A percentile compares a stretch with the other conserved stretches of the same genome.
Conservation (phyloP, 92 coral and sea anemone species). For the Heliopora coerulea region DNA sequence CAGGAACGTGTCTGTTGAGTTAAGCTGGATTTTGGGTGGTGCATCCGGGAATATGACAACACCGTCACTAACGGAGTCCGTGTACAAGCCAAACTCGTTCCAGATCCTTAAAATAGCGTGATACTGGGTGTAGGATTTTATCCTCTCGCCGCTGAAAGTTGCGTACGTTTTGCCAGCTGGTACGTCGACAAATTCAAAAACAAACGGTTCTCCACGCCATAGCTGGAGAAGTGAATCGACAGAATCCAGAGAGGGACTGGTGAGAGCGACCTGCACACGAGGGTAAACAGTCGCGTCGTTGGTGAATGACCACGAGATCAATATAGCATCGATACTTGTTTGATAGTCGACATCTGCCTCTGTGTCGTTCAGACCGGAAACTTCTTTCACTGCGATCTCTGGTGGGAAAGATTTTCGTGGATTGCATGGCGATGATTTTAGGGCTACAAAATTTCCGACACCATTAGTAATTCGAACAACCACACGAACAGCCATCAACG, state of each 20-base stretch:
- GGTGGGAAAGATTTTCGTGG: conserved; percentile 43
- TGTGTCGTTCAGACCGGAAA: conserved; percentile 29
- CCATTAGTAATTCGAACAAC: conserved; percentile 20
- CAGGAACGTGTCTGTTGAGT: conserved; percentile 58
- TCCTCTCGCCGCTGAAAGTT: conserved; percentile 57
- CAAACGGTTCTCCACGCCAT: conserved; percentile 87
- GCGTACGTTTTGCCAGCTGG: conserved; percentile 60
- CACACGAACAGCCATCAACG: conserved; percentile 6
- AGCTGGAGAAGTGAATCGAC: conserved; percentile 44
- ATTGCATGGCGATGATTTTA: conserved; percentile 12
- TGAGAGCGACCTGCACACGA: conserved; percentile 80
- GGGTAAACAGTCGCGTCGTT: conserved; percentile 63
- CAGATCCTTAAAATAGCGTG: conserved; percentile 74
- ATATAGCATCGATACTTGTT: conserved; percentile 65
- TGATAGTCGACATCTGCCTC: conserved; percentile 82
- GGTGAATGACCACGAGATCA: conserved; percentile 68
- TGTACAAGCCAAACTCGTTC: conserved; percentile 69
- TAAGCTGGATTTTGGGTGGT: conserved; percentile 62
- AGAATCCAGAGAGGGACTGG: conserved; percentile 56
- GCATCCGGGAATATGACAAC: conserved; percentile 70
- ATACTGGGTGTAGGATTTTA: conserved; percentile 70
- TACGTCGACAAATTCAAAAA: conserved; percentile 67
- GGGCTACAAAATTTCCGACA: neutral
- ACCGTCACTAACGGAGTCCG: conserved; percentile 76
- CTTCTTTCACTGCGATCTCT: conserved; percentile 44